Evolutionary conservation across 2,113 vertebrate species (phyloP), one percentile per base, ranked within the genome.

Genomic region (Probosciger aterrimus): DNA sequence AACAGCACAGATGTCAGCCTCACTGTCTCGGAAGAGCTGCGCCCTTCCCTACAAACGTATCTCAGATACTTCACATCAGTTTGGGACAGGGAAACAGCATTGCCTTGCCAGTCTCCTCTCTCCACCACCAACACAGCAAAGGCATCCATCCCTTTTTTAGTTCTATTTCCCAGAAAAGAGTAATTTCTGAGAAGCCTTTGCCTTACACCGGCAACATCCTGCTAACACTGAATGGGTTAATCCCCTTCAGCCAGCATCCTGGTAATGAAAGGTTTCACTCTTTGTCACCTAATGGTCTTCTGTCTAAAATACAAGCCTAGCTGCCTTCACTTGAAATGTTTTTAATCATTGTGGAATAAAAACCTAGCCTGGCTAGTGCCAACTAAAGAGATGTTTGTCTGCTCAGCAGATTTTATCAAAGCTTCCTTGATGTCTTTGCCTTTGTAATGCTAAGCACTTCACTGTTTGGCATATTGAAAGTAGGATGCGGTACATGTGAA

Each of bases 391-490:
- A 96, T 96, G 95, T 94, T 96, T 96, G 96, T 94, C 96, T 95
- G 96, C 96, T 97, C 96, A 97, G 97, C 96, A 97, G 96, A 97
- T 97, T 97, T 97, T 97, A 97, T 97, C 96, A 96, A 94, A 93
- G 96, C 94, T 96, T 96, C 96, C 96, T 96, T 96, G 95, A 95
- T 97, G 97, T 97, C 97, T 96, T 78, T 71, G 92, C 95, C 95
- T 96, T 97, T 96, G 96, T 97, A 96, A 97, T 92, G 94, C 96
- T 95, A 95, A 97, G 95, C 96, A 93, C 96, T 96, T 96, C 91
- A 92, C 95, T 96, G 89, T 94, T 95, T 97, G 97, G 94, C 96
- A 95, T 95, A 96, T 97, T 97, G 94, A 93, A 97, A 93, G 90
- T 96, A 95, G 94, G 93, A 97, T 96, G 95, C 82, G 86, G 88